Evolutionary conservation across 1,140 invertebrate genomes (phyloP).

Genomic region (Caenorhabditis latens): DNA sequence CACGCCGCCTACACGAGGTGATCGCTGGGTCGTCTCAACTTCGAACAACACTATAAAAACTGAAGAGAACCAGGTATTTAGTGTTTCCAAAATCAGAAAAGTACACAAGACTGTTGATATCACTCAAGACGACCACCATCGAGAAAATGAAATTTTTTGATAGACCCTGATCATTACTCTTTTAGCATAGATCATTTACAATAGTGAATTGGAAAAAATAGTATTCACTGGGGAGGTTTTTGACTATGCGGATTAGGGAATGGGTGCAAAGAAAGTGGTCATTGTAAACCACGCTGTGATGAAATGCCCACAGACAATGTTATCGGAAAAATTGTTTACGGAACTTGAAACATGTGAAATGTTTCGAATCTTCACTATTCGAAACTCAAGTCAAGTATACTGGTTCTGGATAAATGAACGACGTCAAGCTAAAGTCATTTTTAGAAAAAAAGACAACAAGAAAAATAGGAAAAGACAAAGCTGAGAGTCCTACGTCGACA

Average conservation of each 20-base stretch:
- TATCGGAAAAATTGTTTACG: no score
- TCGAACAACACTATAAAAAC: conserved; percentile 29
- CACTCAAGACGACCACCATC: background rate
- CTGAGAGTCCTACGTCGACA: conserved; percentile 17
- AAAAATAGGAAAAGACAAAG: conserved; percentile 10
- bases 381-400: no score
- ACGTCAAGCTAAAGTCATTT: background rate
- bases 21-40: conserved; percentile 10
- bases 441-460: background rate
- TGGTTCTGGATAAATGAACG: background rate
- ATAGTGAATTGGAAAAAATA: no score
- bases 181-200: no score
- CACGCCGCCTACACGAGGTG: conserved; percentile 1
- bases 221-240: no score
- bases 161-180: no score
- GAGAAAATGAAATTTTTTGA: background rate
- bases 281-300: no score
- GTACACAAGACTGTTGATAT: conserved; percentile 39
- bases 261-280: no score
- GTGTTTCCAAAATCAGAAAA: conserved; percentile 30
- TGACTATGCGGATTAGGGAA: no score
- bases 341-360: no score
- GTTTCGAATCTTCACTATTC: no score
- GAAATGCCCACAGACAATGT: no score
- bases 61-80: background rate